Evolutionary conservation across 2,888 invertebrate genomes (phyloP), one percentile per base, ranked within the genome.

Genomic region (Oconnorella tubifera): DNA sequence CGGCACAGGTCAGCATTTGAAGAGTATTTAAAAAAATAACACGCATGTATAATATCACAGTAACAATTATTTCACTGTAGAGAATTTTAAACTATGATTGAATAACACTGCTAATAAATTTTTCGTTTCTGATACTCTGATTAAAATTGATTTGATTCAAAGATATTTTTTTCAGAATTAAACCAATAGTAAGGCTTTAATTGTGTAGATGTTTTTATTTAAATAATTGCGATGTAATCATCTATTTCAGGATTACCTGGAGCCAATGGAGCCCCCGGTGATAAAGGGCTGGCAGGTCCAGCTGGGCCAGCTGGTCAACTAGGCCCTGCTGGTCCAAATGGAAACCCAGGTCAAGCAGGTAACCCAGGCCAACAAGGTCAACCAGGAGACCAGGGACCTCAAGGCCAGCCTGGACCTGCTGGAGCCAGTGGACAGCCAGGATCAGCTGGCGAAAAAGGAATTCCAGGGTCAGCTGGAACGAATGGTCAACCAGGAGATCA

Each of bases 381-480:
- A 14, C 59, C 29, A 31, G 69, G 69, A 55, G 50, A 33, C 3
- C 29, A 32, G 10, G 69, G 69, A 29, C 63, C 33, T 1, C 27
- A 27, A 3, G 68, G 68, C 14, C 28, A 33, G 2, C 4, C 50
- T 27, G 69, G 69, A 27, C 62, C 67, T 27, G 56, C 31, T 40
- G 73, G 73, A 27, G 33, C 28, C 56, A 76, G 59, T 1, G 66
- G 66, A 48, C 70, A 72, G 53, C 70, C 75, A 53, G 76, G 77
- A 63, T 64, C 49, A n/a, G 58, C 62, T n/a, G 72, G 72, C 3
- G 63, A 63, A 23, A 33, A 33, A 32, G 71, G 71, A 56, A 40
- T 58, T n/a, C 87, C 87, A 6, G 92, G 92, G 32, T 74, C 58
- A 23, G 59, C 66, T 55, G 74, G 73, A 33, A 48, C 70, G 4